Conservation (phyloP, 2,888 invertebrate species). For the Ophion costatus region DNA sequence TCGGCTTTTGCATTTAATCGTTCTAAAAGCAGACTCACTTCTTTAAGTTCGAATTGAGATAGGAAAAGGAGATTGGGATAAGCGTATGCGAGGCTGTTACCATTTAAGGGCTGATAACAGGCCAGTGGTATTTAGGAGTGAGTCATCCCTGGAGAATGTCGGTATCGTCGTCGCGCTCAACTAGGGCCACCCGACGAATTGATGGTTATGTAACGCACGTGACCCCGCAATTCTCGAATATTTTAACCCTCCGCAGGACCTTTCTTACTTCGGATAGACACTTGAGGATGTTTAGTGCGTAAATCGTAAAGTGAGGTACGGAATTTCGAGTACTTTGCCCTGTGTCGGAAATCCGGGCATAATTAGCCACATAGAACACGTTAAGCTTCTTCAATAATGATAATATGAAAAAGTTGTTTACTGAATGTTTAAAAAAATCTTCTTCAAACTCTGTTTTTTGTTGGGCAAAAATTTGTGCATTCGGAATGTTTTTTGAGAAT, state of each 20-base stretch:
- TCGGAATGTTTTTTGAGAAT: too few species aligned
- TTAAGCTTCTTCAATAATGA: too few species aligned
- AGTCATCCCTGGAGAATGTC: conserved; percentile 59
- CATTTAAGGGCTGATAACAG: conserved; percentile 51
- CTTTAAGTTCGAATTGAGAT: conserved; percentile 40
- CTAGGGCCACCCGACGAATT: conserved; percentile 22
- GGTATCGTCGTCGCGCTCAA: conserved; percentile 16
- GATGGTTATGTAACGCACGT: conserved; percentile 49
- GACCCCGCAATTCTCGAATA: conserved; percentile 36
- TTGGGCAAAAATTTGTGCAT: too few species aligned
- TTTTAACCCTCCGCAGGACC: conserved; percentile 11
- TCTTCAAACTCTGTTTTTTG: too few species aligned
- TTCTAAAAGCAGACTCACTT: conserved; percentile 61
- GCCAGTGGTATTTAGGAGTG: conserved; percentile 43
- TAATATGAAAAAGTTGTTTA: too few species aligned
- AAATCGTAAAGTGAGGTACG: too few species aligned
- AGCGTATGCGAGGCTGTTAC: conserved; percentile 27
- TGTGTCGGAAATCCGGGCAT: too few species aligned
- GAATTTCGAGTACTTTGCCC: too few species aligned
- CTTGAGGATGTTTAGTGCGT: too few species aligned
- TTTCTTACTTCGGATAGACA: background rate
- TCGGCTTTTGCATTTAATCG: conserved; percentile 63
- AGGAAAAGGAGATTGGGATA: conserved; percentile 43
- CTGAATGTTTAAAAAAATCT: too few species aligned
- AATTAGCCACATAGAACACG: too few species aligned